Evolutionary conservation across 2,113 vertebrate species (phyloP), one percentile per base, ranked within the genome.

Genomic region (Pogonocichla stellata): DNA sequence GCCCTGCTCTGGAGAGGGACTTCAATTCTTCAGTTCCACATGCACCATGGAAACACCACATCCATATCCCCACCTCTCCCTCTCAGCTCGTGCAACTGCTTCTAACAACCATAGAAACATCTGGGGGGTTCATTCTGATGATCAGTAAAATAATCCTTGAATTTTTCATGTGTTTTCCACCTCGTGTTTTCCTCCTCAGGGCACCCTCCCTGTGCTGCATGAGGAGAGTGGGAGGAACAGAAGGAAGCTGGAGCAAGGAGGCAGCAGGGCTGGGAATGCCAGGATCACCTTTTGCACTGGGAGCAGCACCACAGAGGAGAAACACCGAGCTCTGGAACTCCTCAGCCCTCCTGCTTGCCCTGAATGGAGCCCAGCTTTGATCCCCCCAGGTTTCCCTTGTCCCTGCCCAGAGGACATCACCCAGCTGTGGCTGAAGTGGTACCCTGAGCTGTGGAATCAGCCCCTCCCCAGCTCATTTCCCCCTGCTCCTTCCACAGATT

Each of bases 141-240:
- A 64, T 87, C 74, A 85, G 85, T 20, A 60, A 92, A 95, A 82
- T 65, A 89, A 81, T 38, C 67, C 77, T 64, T 90, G 93, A 50
- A 88, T 95, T 92, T 96, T 97, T 96, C 67, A 92, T 79, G 90
- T 48, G 54, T 40, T 89, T 94, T 85, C 86, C 72, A 81, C 89
- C 64, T 88, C 47, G 50, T 19, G 12, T 64, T 43, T 80, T 28
- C 51, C 47, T 80, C 80, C 43, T 66, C 38, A 9, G 90, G 88
- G 85, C 58, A 56, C 62, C 47, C 77, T 48, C 64, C 67, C 40
- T 45, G 14, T 16, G 42, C 31, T 1, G 25, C 56, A 80, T 14
- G n/a, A 65, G 4, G 22, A 53, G 75, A 6, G 13, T 67, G 24
- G 86, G 88, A 92, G 82, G 80, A 26, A 83, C 78, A 19, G 12